These are phyloP conservation scores for Halictus rubicundus DNA, from an alignment of 1,140 invertebrate genomes.

Conservation along the genomic window DNA sequence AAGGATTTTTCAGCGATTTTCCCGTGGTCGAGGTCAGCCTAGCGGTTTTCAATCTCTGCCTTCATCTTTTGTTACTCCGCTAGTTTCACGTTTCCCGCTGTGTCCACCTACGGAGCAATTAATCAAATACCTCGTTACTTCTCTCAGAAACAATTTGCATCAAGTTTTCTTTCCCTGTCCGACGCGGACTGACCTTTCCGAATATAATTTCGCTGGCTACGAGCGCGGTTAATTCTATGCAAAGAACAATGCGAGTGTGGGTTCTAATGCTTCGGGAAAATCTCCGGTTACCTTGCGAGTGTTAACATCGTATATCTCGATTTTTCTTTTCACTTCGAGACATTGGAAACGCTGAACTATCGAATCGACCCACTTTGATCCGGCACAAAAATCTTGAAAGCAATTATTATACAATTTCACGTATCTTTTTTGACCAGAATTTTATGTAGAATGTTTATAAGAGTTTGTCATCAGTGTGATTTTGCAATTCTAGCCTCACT, in stretches of 20 bases:
- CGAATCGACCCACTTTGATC: background rate
- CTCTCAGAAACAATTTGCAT: constrained; percentile 1
- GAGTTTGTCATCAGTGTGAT: no score
- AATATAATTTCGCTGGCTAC: background rate
- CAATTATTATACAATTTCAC: no score
- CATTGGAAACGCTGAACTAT: background rate
- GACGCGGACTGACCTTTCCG: background rate
- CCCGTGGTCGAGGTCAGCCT: background rate
- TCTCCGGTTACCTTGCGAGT: background rate
- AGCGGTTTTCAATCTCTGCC: background rate
- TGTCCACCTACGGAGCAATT: constrained; percentile 1
- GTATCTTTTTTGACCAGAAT: no score
- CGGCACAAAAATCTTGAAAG: no score
- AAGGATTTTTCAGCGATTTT: background rate
- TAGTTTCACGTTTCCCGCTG: background rate
- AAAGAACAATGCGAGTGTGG: background rate
- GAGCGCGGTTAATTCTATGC: background rate
- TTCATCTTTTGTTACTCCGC: background rate
- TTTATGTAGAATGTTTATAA: no score
- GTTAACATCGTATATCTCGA: background rate
- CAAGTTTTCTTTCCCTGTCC: background rate
- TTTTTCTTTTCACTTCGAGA: no score
- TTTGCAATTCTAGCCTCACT: no score
- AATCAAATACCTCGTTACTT: constrained; percentile 9
- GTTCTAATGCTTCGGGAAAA: background rate